Percentiles rank a stretch among this genome's conserved stretches.
phyloP scores from a whole-genome alignment of 1,140 invertebrate genomes.

The Cephus cinctus region DNA sequence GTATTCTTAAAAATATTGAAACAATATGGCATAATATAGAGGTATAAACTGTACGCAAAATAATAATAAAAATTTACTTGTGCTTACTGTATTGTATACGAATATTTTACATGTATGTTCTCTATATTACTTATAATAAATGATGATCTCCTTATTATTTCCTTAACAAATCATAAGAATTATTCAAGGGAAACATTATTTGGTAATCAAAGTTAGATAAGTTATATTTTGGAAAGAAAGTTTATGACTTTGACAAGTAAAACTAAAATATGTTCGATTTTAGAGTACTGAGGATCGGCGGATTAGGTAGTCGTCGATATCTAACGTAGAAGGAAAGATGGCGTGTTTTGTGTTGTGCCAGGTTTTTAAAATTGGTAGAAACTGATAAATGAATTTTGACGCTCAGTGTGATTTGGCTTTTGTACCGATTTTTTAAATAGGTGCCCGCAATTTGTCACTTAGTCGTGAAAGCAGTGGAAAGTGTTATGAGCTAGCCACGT shows the following conservation, averaged over 20 bases:
- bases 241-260: not conserved
- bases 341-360: conserved; percentile 38
- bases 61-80: conserved; percentile 1
- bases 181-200: too few species aligned
- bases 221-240: too few species aligned
- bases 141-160: too few species aligned
- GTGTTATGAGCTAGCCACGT: not conserved
- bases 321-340: conserved; percentile 25
- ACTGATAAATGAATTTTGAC: conserved; percentile 11
- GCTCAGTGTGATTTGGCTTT: not conserved
- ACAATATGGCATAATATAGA: not conserved
- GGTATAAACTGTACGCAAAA: not conserved
- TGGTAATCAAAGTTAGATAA: too few species aligned
- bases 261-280: not conserved
- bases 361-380: conserved; percentile 31
- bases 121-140: too few species aligned
- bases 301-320: not conserved
- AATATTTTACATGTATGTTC: too few species aligned
- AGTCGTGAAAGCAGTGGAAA: not conserved
- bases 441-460: not conserved
- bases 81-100: not conserved
- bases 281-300: not conserved
- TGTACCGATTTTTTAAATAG: too few species aligned
- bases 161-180: too few species aligned
- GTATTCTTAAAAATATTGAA: not conserved